These are phyloP conservation scores for Tetramorium bicarinatum DNA, from an alignment of 2,888 invertebrate species.

Conservation along the genomic window DNA sequence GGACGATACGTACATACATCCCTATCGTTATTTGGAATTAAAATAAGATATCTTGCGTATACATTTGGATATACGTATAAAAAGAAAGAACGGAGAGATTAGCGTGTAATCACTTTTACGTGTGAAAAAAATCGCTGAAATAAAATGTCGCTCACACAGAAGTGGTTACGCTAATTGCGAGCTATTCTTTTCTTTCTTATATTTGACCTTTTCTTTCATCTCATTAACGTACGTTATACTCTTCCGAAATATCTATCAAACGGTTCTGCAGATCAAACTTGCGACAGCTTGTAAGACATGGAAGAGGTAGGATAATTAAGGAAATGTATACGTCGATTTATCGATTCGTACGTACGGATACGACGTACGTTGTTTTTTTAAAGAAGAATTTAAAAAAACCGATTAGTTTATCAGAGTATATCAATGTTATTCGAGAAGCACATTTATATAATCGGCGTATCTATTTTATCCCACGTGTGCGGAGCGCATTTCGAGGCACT, in stretches of 20 bases:
- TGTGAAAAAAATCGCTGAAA: too few species aligned
- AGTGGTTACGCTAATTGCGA: not conserved
- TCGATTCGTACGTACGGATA: not conserved
- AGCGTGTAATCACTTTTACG: too few species aligned
- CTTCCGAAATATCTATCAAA: not conserved
- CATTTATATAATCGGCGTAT: conserved; percentile 10
- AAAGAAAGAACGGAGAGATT: too few species aligned
- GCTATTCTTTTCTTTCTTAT: not conserved
- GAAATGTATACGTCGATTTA: not conserved
- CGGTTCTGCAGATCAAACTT: not conserved
- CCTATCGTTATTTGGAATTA: too few species aligned
- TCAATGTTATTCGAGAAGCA: not conserved
- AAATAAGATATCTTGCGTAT: too few species aligned
- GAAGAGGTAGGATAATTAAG: not conserved
- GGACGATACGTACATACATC: too few species aligned
- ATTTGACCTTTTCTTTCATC: not conserved
- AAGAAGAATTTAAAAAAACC: too few species aligned
- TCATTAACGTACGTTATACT: not conserved
- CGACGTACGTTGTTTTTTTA: conserved; percentile 17
- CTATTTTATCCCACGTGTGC: conserved; percentile 12
- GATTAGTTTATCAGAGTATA: conserved; percentile 22
- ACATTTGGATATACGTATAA: too few species aligned
- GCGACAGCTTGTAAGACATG: not conserved
- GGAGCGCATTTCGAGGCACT: not conserved
- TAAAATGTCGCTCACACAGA: too few species aligned